These are phyloP conservation scores for Tillus elongatus DNA, from an alignment of 2,888 invertebrate genomes.

Conservation along the genomic window DNA sequence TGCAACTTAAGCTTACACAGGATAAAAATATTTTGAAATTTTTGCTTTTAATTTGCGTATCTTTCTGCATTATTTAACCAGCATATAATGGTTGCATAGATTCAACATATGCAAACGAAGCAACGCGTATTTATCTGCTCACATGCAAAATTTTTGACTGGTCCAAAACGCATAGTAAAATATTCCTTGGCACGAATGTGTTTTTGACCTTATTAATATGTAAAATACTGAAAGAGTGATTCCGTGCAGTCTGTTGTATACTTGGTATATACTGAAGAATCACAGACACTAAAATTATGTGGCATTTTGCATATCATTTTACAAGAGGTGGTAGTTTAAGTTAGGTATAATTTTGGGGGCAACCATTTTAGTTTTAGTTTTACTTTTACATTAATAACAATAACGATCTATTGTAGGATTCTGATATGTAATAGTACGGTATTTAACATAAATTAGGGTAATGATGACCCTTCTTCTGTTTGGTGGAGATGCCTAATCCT, in stretches of 20 bases:
- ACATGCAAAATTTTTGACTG: neutral
- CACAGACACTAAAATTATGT: constrained; percentile 42
- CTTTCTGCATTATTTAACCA: neutral
- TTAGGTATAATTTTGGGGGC: constrained; percentile 40
- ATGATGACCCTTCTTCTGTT: too few species aligned
- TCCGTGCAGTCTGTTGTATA: constrained; percentile 34
- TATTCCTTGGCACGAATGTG: constrained; percentile 39
- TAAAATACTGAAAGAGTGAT: constrained; percentile 32
- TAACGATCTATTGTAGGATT: constrained; percentile 29
- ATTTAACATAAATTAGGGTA: too few species aligned
- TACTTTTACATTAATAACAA: constrained; percentile 19
- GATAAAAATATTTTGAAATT: too few species aligned
- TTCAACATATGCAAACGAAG: too few species aligned
- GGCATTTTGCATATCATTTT: constrained; percentile 42
- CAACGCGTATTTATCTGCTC: too few species aligned
- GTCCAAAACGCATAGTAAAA: constrained; percentile 31
- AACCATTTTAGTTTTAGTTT: constrained; percentile 33
- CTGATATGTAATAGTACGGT: constrained; percentile 31
- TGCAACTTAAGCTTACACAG: too few species aligned
- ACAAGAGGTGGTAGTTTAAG: constrained; percentile 39
- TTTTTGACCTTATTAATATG: constrained; percentile 39
- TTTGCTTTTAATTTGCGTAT: neutral
- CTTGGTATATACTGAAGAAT: constrained; percentile 30
- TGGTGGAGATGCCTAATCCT: too few species aligned
- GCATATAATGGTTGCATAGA: neutral